Conservation (phyloP, 2,888 invertebrate genomes). For the Meloe dianella region DNA sequence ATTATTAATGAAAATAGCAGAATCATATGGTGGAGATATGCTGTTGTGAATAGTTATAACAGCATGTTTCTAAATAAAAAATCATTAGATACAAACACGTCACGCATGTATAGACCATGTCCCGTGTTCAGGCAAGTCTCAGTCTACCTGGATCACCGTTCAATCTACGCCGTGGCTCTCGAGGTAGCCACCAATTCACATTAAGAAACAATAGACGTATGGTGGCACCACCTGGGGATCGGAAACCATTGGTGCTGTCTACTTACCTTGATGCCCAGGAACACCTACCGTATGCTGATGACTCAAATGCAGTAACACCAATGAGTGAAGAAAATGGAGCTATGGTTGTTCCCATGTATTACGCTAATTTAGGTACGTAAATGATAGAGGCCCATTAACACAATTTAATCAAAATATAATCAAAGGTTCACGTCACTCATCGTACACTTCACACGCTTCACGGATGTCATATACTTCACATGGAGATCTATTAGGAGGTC, state of each 20-base stretch:
- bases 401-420: conserved; percentile 27
- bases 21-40: conserved; percentile 32
- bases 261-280: conserved; percentile 94
- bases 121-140: conserved; percentile 82
- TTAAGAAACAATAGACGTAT: conserved; percentile 83
- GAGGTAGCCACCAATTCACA: conserved; percentile 92
- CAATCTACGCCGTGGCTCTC: conserved; percentile 87
- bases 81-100: conserved; percentile 45
- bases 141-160: conserved; percentile 97
- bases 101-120: conserved; percentile 57
- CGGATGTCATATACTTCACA: conserved; percentile 94
- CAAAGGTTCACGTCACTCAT: conserved; percentile 86
- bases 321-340: conserved; percentile 98
- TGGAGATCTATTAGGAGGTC: conserved; percentile 83
- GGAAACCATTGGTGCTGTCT: conserved; percentile 91
- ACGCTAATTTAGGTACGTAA: conserved; percentile 76
- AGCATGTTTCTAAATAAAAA: conserved; percentile 30
- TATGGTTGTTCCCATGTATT: conserved; percentile 90
- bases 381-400: neutral
- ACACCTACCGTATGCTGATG: conserved; percentile 96
- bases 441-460: conserved; percentile 94
- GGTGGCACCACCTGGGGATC: conserved; percentile 81
- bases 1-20: conserved; percentile 14
- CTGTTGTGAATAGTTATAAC: conserved; percentile 38
- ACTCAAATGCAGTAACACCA: conserved; percentile 96